phyloP scores from a whole-genome alignment of 2,113 vertebrate species.

The Ailuropoda melanoleuca region DNA sequence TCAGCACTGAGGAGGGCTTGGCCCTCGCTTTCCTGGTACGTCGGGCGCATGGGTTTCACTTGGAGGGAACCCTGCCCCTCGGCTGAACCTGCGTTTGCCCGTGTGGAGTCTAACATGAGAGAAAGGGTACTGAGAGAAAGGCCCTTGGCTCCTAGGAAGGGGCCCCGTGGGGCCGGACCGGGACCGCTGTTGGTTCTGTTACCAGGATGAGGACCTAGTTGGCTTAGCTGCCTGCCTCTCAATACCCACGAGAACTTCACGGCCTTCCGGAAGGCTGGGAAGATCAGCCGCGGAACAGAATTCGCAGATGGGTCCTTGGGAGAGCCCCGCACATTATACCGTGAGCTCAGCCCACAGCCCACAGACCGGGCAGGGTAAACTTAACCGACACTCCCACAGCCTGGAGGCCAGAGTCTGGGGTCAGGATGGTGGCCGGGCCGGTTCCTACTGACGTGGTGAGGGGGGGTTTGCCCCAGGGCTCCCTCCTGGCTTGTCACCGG shows the following conservation, averaged over 20 bases:
- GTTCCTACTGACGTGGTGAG: background rate
- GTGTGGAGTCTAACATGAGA: background rate
- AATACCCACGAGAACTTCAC: fast-evolving
- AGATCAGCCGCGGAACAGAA: fast-evolving
- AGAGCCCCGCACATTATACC: fast-evolving
- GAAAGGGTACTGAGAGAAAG: background rate
- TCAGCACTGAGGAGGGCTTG: background rate
- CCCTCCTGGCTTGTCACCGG: fast-evolving
- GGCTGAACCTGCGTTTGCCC: background rate
- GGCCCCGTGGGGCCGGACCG: fast-evolving
- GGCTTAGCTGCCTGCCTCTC: background rate
- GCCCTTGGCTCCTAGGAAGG: background rate
- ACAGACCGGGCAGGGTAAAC: too few relatives aligned
- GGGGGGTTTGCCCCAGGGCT: fast-evolving
- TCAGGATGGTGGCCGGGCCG: fast-evolving
- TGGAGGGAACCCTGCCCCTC: background rate
- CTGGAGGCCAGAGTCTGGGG: background rate
- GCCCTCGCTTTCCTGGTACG: background rate
- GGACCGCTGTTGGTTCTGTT: background rate
- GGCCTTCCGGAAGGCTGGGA: fast-evolving
- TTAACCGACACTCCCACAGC: fast-evolving
- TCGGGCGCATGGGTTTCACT: background rate
- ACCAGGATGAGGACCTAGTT: background rate
- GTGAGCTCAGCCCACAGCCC: background rate
- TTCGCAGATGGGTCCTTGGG: background rate